Evolutionary conservation across 2,888 invertebrate species (phyloP).

Genomic region (Chrysina gloriosa): DNA sequence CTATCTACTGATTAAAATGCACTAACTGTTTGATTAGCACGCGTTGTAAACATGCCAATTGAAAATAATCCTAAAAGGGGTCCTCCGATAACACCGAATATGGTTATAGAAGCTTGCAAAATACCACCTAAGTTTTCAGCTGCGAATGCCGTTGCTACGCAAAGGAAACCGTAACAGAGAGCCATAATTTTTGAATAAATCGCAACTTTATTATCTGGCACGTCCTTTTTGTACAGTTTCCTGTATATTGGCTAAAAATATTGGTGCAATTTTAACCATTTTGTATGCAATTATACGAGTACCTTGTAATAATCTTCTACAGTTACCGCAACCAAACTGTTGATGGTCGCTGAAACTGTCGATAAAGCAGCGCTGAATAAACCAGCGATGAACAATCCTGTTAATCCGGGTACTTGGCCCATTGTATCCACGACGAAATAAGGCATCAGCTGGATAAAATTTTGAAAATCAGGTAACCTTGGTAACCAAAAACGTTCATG

Average conservation of each 20-base stretch:
- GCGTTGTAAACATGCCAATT: constrained; percentile 84
- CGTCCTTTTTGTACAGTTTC: constrained; percentile 58
- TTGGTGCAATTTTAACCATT: constrained; percentile 9
- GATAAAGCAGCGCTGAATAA: constrained; percentile 93
- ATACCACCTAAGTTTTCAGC: constrained; percentile 86
- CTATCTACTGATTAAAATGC: background rate
- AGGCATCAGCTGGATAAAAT: constrained; percentile 80
- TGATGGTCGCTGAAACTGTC: constrained; percentile 91
- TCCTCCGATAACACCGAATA: constrained; percentile 89
- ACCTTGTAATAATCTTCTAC: constrained; percentile 85
- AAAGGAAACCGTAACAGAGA: constrained; percentile 78
- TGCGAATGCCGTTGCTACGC: constrained; percentile 84
- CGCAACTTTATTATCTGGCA: constrained; percentile 64
- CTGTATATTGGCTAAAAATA: constrained; percentile 62
- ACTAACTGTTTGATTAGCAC: constrained; percentile 75
- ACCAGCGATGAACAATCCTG: constrained; percentile 91
- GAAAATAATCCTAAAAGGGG: constrained; percentile 88
- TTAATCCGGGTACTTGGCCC: constrained; percentile 79
- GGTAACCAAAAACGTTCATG: too few relatives aligned
- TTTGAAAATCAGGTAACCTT: too few relatives aligned
- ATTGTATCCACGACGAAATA: constrained; percentile 82
- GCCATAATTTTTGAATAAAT: constrained; percentile 77
- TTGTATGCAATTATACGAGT: too few relatives aligned
- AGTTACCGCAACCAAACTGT: constrained; percentile 90
- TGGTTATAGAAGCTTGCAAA: constrained; percentile 87